Conservation (phyloP, 2,888 invertebrate species). For the Eumerus sabulonum region DNA sequence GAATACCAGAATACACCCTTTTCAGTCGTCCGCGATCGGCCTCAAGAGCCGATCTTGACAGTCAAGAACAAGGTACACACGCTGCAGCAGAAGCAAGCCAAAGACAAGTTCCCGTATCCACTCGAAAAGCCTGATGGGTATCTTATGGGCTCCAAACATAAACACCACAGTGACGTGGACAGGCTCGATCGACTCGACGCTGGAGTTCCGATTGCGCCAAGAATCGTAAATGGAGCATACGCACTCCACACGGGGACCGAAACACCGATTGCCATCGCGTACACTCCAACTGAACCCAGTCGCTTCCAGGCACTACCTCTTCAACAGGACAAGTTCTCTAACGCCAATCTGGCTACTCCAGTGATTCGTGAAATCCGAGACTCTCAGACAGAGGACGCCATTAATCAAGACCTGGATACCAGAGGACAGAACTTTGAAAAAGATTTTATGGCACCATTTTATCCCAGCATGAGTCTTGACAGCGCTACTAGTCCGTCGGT, state of each 20-base stretch:
- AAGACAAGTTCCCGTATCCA: constrained; percentile 84
- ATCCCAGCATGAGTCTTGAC: constrained; percentile 83
- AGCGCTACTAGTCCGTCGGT: constrained; percentile 78
- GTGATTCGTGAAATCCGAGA: constrained; percentile 80
- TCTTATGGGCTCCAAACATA: constrained; percentile 72
- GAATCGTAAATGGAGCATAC: constrained; percentile 78
- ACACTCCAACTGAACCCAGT: constrained; percentile 82
- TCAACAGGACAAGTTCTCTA: constrained; percentile 76
- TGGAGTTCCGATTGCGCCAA: constrained; percentile 78
- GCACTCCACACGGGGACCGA: constrained; percentile 79
- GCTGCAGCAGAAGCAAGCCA: constrained; percentile 75
- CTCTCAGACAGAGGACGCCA: constrained; percentile 74
- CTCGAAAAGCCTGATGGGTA: constrained; percentile 82
- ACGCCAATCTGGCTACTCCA: constrained; percentile 79
- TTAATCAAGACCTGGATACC: constrained; percentile 75
- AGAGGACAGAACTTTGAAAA: constrained; percentile 78
- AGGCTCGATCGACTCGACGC: constrained; percentile 75
- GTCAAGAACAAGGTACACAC: constrained; percentile 77
- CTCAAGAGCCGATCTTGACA: constrained; percentile 79
- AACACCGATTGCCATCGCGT: constrained; percentile 84
- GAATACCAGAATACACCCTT: constrained; percentile 79
- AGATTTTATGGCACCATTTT: constrained; percentile 85
- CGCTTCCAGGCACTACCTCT: constrained; percentile 68
- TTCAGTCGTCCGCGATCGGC: constrained; percentile 78
- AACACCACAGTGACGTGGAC: constrained; percentile 75